Base-by-base conservation (phyloP, 2,113 vertebrate genomes). In the Mobula hypostoma region DNA sequence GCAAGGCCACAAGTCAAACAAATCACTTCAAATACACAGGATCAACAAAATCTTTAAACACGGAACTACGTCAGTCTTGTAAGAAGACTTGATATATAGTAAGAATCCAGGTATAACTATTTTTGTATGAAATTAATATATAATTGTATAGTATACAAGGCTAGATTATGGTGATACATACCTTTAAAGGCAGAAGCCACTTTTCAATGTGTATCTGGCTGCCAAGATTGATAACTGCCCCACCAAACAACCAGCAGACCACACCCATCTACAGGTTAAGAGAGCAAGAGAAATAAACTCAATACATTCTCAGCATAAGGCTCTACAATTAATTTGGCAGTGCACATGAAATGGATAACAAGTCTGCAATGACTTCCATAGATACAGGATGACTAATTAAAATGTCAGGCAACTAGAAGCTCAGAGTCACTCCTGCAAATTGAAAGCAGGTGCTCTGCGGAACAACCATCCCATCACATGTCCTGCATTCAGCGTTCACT, bases 171-270 rank as follows among this genome's bases (percentile, higher is more conserved):
- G 36, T 4, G 40, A 29, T 21, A 94, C 94, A 80, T 95, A 97
- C 96, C 95, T 96, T 95, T 56, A 97, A 94, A 1, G 95, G 95
- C 40, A 94, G 95, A 94, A 97, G 96, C 95, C 96, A 96, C 63
- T 95, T 96, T 61, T 94, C 79, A 94, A 97, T 94, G 29, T 96
- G 96, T 83, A 94, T 95, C 48, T 95, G 95, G 94, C 95, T 96
- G 36, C 96, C 95, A 0, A 97, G 95, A 94, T 96, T 97, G 58
- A 94, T 95, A 77, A 97, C 7, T 0, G 95, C 95, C 48, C 97
- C 96, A 17, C 96, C 96, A 29, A 96, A 97, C 12, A 97, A 95
- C 94, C 96, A 96, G 15, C 95, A 96, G 83, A 95, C 95, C 24
- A 97, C 95, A 80, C 96, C 96, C 94, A 96, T 95, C 96, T 97